Conservation (phyloP, 2,113 vertebrate genomes). For the Mesoclemmys tuberculata region DNA sequence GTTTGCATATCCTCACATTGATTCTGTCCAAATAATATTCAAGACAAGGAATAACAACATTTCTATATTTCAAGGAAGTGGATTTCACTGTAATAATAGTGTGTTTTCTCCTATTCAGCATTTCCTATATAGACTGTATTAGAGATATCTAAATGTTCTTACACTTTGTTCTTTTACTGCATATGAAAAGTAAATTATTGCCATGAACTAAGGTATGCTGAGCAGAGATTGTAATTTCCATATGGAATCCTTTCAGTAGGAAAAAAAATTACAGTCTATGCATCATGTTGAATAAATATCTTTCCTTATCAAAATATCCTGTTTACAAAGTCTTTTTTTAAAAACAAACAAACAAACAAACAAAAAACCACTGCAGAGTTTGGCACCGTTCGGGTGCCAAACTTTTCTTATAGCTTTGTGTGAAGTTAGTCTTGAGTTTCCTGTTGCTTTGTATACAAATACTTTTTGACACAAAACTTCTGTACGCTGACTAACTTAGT, state of each 20-base stretch:
- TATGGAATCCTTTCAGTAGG: slow-evolving; percentile 17
- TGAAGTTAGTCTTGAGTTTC: slow-evolving; percentile 11
- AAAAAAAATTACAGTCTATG: not conserved
- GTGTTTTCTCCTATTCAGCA: not conserved
- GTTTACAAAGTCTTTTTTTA: not conserved
- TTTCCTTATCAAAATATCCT: slow-evolving; percentile 29
- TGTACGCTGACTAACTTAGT: not conserved
- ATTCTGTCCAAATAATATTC: slow-evolving; percentile 62
- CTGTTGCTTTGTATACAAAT: not conserved
- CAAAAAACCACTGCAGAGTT: not conserved
- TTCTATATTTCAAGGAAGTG: slow-evolving; percentile 7
- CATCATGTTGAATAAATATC: not conserved
- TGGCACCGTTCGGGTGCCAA: not conserved
- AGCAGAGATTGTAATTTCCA: slow-evolving; percentile 34
- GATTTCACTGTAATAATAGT: not conserved
- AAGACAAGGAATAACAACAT: slow-evolving; percentile 52
- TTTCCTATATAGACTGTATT: not conserved
- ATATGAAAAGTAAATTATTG: slow-evolving; percentile 36
- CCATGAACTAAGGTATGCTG: slow-evolving; percentile 19
- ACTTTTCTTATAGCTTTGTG: not conserved
- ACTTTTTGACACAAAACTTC: not conserved
- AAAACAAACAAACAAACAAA: not conserved
- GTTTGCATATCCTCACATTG: slow-evolving; percentile 53
- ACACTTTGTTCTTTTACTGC: not conserved
- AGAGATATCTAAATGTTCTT: slow-evolving; percentile 3